A percentile compares a stretch with the other conserved stretches of the same genome.
phyloP scores from a whole-genome alignment of 2,113 vertebrate species.

The Laterallus jamaicensis region DNA sequence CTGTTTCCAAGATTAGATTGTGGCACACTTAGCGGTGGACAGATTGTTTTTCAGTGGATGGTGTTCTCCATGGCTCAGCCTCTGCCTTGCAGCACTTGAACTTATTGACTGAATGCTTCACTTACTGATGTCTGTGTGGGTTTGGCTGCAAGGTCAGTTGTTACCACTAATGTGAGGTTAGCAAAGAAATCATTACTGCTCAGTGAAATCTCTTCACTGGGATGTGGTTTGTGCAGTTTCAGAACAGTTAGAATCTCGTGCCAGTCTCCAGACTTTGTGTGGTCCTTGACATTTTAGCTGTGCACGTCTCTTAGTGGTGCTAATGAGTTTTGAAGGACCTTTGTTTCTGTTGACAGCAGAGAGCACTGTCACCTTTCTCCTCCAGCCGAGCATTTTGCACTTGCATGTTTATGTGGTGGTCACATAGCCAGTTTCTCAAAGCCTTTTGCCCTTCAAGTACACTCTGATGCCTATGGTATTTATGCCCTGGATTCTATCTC shows the following conservation, averaged over 20 bases:
- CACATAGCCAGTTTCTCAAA: background rate
- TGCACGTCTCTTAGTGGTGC: background rate
- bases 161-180: background rate
- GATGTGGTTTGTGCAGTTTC: background rate
- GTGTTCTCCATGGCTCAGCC: background rate
- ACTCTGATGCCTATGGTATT: background rate
- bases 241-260: background rate
- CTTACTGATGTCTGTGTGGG: background rate
- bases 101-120: background rate
- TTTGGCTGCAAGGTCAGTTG: background rate
- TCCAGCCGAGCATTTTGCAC: background rate
- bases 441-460: background rate
- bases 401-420: background rate
- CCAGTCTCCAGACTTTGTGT: background rate
- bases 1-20: constrained; percentile 2
- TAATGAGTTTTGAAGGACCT: background rate
- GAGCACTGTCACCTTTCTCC: background rate
- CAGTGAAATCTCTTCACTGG: fast-evolving
- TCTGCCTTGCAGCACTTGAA: background rate
- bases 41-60: background rate
- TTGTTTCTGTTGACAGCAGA: background rate
- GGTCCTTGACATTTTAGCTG: background rate
- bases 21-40: background rate
- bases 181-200: background rate
- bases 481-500: background rate